These are phyloP conservation scores for Sphaeramia orbicularis DNA, from an alignment of 2,797 vertebrate genomes.

Conservation along the genomic window DNA sequence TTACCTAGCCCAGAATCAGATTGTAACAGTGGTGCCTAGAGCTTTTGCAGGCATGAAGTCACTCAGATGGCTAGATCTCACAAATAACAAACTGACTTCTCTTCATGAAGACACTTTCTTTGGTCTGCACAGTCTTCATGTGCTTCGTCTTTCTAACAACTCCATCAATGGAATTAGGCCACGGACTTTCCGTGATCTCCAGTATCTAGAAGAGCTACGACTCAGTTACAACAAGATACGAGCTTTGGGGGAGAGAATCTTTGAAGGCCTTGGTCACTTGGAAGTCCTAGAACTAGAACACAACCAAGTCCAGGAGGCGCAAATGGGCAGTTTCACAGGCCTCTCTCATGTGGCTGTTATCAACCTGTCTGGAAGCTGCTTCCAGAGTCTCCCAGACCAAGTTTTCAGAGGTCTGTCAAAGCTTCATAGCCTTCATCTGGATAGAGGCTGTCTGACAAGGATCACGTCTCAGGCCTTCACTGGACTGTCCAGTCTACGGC, in stretches of 20 bases:
- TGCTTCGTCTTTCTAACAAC: conserved; percentile 94
- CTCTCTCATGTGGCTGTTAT: conserved; percentile 92
- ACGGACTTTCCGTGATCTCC: conserved; percentile 93
- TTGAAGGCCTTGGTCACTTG: conserved; percentile 92
- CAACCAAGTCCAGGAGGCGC: conserved; percentile 92
- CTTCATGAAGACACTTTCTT: conserved; percentile 93
- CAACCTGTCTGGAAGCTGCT: conserved; percentile 93
- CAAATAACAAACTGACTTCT: conserved; percentile 89
- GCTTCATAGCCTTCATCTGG: conserved; percentile 96
- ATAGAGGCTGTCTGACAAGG: conserved; percentile 89
- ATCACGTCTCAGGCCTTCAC: conserved; percentile 87
- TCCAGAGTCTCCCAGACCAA: conserved; percentile 87
- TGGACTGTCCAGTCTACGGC: conserved; percentile 89
- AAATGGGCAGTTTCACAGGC: conserved; percentile 87
- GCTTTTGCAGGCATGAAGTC: conserved; percentile 94
- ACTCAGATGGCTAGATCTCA: conserved; percentile 95
- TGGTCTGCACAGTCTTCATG: conserved; percentile 90
- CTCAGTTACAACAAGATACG: conserved; percentile 91
- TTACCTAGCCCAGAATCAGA: conserved; percentile 93
- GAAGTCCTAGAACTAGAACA: conserved; percentile 93
- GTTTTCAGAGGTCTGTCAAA: conserved; percentile 90
- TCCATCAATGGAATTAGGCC: conserved; percentile 87
- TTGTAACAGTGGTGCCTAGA: conserved; percentile 88
- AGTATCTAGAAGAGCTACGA: conserved; percentile 93
- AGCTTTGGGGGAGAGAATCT: conserved; percentile 87